Evolutionary conservation across 2,113 vertebrate genomes (phyloP).

Genomic region (Octodon degus): DNA sequence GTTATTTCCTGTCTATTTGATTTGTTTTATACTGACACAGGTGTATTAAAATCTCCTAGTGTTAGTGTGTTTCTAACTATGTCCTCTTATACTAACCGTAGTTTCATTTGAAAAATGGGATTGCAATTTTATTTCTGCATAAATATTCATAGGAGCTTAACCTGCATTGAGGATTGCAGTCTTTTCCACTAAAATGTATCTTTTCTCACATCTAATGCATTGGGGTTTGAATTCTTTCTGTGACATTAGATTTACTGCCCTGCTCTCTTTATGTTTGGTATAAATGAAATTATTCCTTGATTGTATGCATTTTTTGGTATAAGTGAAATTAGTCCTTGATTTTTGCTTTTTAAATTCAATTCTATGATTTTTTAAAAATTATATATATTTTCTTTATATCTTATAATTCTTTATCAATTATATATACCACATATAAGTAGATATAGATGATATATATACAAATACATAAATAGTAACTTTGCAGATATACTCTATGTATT

Average conservation of each 20-base stretch:
- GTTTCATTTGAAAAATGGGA: not conserved
- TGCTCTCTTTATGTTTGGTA: not conserved
- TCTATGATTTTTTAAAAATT: not conserved
- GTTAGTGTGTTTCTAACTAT: not conserved
- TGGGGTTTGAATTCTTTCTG: not conserved
- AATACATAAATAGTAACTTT: not conserved
- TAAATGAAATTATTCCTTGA: not conserved
- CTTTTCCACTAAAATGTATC: not conserved
- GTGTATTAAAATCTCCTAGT: not conserved
- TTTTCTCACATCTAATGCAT: not conserved
- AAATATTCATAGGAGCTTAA: not conserved
- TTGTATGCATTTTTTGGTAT: not conserved
- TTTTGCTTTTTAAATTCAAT: conserved; percentile 14
- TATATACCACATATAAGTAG: not conserved
- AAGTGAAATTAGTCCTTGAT: not conserved
- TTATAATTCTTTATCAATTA: not conserved
- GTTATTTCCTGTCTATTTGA: not conserved
- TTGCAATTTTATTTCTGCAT: not conserved
- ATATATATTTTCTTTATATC: not conserved
- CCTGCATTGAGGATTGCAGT: not conserved
- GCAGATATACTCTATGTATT: not conserved
- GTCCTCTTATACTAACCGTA: not conserved
- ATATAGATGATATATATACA: not conserved
- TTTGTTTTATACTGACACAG: not conserved
- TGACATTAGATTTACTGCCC: not conserved